phyloP scores from a whole-genome alignment of 2,113 vertebrate genomes.

The Albula goreensis region DNA sequence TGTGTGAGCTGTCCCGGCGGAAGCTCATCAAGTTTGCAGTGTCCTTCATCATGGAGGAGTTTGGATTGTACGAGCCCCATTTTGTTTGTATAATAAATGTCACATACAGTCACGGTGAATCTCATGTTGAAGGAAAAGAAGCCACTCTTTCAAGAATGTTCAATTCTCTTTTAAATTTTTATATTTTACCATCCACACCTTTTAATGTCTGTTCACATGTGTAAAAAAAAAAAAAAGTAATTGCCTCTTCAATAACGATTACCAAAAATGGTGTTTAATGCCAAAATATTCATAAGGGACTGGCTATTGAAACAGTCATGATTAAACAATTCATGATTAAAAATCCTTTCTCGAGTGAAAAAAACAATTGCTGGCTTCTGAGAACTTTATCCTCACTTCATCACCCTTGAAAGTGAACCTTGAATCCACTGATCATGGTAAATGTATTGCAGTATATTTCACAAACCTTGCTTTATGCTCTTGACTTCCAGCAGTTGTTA shows the following conservation, averaged over 20 bases:
- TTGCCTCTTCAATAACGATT: too few species aligned
- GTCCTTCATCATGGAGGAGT: conserved; percentile 38
- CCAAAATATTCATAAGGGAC: too few species aligned
- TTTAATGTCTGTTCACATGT: too few species aligned
- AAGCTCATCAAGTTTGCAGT: conserved; percentile 40
- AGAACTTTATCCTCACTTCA: too few species aligned
- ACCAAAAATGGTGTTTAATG: too few species aligned
- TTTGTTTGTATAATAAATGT: neutral
- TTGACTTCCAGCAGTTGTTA: too few species aligned
- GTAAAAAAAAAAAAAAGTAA: too few species aligned
- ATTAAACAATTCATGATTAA: neutral
- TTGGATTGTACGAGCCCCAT: conserved; percentile 24
- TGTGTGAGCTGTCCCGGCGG: conserved; percentile 33
- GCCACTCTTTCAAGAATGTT: neutral
- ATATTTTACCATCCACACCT: neutral
- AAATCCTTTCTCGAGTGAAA: neutral
- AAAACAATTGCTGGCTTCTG: neutral
- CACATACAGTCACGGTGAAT: neutral
- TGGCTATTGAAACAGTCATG: too few species aligned
- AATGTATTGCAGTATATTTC: too few species aligned
- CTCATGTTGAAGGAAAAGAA: neutral
- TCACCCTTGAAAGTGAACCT: too few species aligned
- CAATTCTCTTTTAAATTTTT: neutral
- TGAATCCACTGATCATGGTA: too few species aligned
- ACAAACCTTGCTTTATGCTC: too few species aligned